A percentile compares a stretch with the other conserved stretches of the same genome.
Evolutionary conservation across 2,888 invertebrate genomes (phyloP).

Genomic region (Agrochola circellaris): DNA sequence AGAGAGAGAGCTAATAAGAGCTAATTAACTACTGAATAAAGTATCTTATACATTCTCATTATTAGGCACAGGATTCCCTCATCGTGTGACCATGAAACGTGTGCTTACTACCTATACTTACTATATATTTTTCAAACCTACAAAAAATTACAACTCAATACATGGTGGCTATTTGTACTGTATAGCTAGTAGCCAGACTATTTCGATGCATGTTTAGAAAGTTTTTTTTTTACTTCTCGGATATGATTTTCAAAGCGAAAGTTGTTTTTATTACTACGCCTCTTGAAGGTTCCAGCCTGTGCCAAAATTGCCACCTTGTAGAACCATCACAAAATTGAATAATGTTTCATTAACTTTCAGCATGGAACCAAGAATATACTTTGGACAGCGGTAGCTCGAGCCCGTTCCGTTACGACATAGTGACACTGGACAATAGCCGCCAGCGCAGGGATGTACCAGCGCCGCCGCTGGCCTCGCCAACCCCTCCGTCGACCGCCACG

Average conservation of each 20-base stretch:
- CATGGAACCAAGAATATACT: conserved; percentile 66
- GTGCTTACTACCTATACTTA: background rate
- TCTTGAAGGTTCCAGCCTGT: too few species aligned
- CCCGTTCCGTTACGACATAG: conserved; percentile 59
- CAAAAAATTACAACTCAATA: background rate
- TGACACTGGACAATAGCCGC: conserved; percentile 61
- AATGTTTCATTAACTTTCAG: conserved; percentile 60
- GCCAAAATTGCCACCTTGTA: too few species aligned
- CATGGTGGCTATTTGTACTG: background rate
- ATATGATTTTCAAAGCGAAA: background rate
- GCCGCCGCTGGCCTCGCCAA: background rate
- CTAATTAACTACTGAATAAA: too few species aligned
- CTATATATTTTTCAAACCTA: background rate
- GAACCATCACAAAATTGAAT: background rate
- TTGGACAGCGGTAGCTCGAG: conserved; percentile 59
- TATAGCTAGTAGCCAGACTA: background rate
- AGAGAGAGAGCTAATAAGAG: too few species aligned
- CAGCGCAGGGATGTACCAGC: conserved; percentile 54
- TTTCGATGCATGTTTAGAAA: background rate
- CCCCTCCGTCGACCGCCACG: background rate
- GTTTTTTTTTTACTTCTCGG: background rate
- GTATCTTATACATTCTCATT: too few species aligned
- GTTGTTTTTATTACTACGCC: background rate
- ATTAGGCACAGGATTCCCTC: too few species aligned
- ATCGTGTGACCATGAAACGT: background rate